These are phyloP conservation scores for Xyrauchen texanus DNA, from an alignment of 2,113 vertebrate genomes.

Conservation along the genomic window DNA sequence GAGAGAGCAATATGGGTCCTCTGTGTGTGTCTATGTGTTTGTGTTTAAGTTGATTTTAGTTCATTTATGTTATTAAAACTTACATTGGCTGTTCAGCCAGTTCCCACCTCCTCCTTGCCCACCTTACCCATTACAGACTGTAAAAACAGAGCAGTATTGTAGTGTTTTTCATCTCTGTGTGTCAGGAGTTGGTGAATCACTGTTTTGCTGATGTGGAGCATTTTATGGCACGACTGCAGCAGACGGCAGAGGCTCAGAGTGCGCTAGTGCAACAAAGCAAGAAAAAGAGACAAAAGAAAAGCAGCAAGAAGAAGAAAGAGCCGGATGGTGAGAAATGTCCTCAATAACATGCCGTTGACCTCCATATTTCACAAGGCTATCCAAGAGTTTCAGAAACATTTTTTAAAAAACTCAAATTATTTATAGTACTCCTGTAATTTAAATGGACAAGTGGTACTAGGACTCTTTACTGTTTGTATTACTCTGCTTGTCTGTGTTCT, in stretches of 20 bases:
- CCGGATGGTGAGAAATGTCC: slow-evolving; percentile 25
- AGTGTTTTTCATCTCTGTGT: background rate
- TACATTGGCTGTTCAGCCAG: too few relatives aligned
- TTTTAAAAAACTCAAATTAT: too few relatives aligned
- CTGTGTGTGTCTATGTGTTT: too few relatives aligned
- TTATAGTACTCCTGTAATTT: too few relatives aligned
- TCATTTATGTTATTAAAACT: too few relatives aligned
- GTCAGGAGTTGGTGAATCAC: slow-evolving; percentile 84
- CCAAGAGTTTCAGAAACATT: background rate
- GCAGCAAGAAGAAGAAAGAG: slow-evolving; percentile 49
- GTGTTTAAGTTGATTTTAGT: too few relatives aligned
- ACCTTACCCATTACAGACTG: background rate
- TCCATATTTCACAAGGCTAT: background rate
- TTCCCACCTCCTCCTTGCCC: too few relatives aligned
- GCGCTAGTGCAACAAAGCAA: slow-evolving; percentile 75
- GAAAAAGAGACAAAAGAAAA: slow-evolving; percentile 62
- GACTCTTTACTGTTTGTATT: too few relatives aligned
- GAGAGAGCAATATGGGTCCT: too few relatives aligned
- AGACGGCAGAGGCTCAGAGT: slow-evolving; percentile 77
- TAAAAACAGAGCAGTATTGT: background rate
- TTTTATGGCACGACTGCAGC: slow-evolving; percentile 81
- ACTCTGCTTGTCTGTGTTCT: too few relatives aligned
- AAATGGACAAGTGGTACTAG: too few relatives aligned
- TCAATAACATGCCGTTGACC: background rate
- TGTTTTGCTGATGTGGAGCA: slow-evolving; percentile 83